Evolutionary conservation across 2,888 invertebrate species (phyloP).

Genomic region (Tupiocoris notatus): DNA sequence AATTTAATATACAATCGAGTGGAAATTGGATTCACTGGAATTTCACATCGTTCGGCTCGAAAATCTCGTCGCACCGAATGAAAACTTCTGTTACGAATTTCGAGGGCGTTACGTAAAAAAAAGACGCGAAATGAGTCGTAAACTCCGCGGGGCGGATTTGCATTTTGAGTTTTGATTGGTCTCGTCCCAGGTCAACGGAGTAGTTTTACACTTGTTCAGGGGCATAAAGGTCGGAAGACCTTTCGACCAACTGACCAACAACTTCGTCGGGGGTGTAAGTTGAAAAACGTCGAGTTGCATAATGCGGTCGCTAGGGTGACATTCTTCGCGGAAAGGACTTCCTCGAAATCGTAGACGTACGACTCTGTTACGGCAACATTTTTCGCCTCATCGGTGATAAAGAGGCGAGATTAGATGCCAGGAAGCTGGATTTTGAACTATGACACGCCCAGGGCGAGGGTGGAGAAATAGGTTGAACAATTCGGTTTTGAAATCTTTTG

Average conservation of each 20-base stretch:
- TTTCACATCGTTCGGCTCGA: no score
- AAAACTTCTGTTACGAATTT: no score
- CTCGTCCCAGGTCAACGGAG: neutral
- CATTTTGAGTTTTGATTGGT: neutral
- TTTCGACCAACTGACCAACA: neutral
- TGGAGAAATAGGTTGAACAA: neutral
- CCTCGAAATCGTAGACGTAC: constrained; percentile 14
- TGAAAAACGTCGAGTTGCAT: neutral
- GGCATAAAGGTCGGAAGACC: neutral
- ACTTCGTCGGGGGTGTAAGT: neutral
- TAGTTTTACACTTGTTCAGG: neutral
- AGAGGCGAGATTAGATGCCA: neutral
- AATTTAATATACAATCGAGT: no score
- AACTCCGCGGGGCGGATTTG: neutral
- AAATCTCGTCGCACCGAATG: no score
- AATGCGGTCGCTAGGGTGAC: constrained; percentile 30
- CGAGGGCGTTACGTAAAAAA: no score
- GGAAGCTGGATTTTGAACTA: neutral
- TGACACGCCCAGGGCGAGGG: neutral
- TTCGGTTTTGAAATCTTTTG: neutral
- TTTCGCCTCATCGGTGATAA: neutral
- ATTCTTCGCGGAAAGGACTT: constrained; percentile 27
- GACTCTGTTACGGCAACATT: neutral
- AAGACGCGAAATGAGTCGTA: neutral
- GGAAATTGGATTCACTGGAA: no score